Evolutionary conservation across 1,140 invertebrate genomes (phyloP), one percentile per base, ranked within the genome.

Genomic region (Lepeophtheirus salmonis): DNA sequence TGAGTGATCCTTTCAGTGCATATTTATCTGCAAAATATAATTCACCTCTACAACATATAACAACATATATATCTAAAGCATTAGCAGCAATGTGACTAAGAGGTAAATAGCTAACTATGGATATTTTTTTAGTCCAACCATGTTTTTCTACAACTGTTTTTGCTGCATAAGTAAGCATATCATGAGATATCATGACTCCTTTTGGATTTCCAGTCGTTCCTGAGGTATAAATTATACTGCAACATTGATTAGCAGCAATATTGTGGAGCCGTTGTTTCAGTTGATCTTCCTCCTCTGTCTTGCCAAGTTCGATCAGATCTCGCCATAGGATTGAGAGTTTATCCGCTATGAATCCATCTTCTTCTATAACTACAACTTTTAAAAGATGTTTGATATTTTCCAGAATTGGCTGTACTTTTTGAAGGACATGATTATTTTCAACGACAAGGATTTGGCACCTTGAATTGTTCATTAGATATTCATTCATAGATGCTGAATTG

Each of bases 141-240:
- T 20, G 68, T 61, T 13, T 64, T 56, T 18, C 20, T 14, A 26
- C 13, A 14, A 51, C 30, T 17, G 63, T 48, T n/a, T 48, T 30
- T 1, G 79, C 73, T 64, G 81, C 76, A 69, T 77, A 83, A 1
- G 80, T 77, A 17, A 91, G 67, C 71, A 85, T 89, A 70, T 92
- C 89, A 68, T 95, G 89, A 64, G 79, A 83, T 52, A 95, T 69
- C 89, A 95, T 94, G 4, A 89, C 88, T 1, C 81, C 89, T 72
- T 95, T 95, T n/a, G 89, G 86, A 66, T 83, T 79, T n/a, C 89
- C 89, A 52, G 87, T 83, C 0, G 89, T 95, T 2, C 89, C 89
- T 10, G 87, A 91, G 4, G 90, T 95, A 68, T 89, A 95, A 53
- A 94, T 85, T 49, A 95, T 72, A 24, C 82, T 84, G 69, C 86